Evolutionary conservation across 2,113 vertebrate genomes (phyloP).

Genomic region (Tenebrosternarchus preto): DNA sequence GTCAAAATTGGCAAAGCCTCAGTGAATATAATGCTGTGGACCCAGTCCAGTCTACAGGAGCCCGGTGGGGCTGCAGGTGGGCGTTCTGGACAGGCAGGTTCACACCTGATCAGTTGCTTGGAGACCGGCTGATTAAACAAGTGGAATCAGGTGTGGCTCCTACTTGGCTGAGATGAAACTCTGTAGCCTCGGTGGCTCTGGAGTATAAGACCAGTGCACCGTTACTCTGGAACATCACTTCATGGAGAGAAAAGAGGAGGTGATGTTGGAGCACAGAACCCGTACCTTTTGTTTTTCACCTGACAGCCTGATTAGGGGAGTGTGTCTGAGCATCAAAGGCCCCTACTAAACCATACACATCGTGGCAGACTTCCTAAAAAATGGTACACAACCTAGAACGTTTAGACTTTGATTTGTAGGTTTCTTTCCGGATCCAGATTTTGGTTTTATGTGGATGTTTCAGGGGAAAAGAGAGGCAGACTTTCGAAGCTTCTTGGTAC

Average conservation of each 20-base stretch:
- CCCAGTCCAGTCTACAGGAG: too few species aligned
- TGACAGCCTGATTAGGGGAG: neutral
- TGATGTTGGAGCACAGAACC: neutral
- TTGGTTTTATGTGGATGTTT: constrained; percentile 17
- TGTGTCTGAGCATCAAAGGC: neutral
- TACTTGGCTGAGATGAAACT: too few species aligned
- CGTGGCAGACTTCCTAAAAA: neutral
- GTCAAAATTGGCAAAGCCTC: neutral
- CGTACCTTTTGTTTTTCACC: neutral
- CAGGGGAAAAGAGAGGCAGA: constrained; percentile 34
- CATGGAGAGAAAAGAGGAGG: neutral
- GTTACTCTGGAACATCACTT: neutral
- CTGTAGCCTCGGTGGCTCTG: too few species aligned
- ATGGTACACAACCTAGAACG: neutral
- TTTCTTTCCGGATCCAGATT: constrained; percentile 10
- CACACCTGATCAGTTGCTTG: too few species aligned
- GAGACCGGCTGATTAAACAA: too few species aligned
- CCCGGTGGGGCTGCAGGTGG: too few species aligned
- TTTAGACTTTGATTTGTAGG: neutral
- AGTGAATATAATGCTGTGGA: neutral
- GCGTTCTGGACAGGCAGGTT: too few species aligned
- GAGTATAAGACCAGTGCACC: too few species aligned
- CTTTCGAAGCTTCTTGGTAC: constrained; percentile 30
- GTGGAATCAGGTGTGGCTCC: too few species aligned
- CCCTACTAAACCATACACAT: neutral